Evolutionary conservation across 1,140 invertebrate species (phyloP), one percentile per base, ranked within the genome.

Genomic region (Pogonognathellus flavescens): DNA sequence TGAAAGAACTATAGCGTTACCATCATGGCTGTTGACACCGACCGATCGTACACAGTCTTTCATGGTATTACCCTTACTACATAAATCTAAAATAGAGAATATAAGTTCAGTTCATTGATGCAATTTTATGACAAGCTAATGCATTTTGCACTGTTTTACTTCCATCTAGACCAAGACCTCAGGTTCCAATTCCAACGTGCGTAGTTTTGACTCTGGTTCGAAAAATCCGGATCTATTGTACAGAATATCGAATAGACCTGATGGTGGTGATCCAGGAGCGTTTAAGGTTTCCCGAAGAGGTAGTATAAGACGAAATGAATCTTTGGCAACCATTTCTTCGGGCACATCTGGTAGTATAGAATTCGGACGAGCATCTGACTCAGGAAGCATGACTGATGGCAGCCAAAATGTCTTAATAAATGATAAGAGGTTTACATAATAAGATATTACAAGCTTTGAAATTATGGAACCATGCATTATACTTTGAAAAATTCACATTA

Each of bases 11-110:
- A 8, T 86, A 13, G 31, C 60, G 13, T 72, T 84, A 16, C 86
- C 86, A 49, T 14, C 83, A 8, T 86, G 86, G 86, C 31, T 86
- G 13, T 70, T 83, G 18, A 5, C 22, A 3, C 80, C 85, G 4
- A 11, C 11, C 18, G 20, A 13, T 18, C 55, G 14, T 1, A 22
- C 80, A 25, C 80, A 22, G 22, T 81, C 80, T 31, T 81, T 81
- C 55, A 81, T 81, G 80, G 80, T 81, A 22, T 14, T 14, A 6
- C 57, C 9, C n/a, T 10, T 60, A n/a, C n/a, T n/a, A n/a, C n/a
- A n/a, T n/a, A n/a, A n/a, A n/a, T n/a, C n/a, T n/a, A n/a, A n/a
- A n/a, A n/a, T n/a, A n/a, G n/a, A n/a, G n/a, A n/a, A n/a, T n/a
- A n/a, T n/a, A n/a, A n/a, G n/a, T n/a, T n/a, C n/a, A n/a, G n/a